Conservation (phyloP, 2,113 vertebrate genomes). For the Myotis davidii region DNA sequence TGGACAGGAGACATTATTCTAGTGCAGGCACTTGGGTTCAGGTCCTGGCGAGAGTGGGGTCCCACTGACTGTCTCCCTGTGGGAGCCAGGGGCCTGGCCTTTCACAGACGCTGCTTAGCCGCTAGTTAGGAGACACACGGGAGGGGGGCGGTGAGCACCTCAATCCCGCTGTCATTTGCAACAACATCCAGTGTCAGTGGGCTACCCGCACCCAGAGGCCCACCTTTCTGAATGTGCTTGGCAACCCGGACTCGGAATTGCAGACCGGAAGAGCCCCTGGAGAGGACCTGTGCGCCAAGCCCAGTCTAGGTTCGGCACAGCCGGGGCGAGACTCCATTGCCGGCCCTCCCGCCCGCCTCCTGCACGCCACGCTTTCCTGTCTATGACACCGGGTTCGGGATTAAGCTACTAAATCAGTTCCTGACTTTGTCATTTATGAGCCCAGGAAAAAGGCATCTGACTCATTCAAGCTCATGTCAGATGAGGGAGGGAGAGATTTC, state of each 20-base stretch:
- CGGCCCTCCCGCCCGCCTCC: neutral
- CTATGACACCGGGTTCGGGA: neutral
- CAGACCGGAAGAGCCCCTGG: neutral
- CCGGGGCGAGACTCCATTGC: neutral
- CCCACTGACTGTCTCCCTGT: neutral
- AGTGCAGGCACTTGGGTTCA: neutral
- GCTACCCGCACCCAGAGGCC: neutral
- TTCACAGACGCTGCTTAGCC: neutral
- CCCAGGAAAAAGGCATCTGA: slow-evolving; percentile 19
- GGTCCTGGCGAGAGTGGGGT: neutral
- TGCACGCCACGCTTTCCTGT: neutral
- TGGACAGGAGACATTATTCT: neutral
- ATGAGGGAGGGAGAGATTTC: slow-evolving; percentile 12
- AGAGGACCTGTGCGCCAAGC: neutral
- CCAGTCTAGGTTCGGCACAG: neutral
- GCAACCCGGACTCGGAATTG: neutral
- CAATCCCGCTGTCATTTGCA: neutral
- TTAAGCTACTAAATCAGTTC: slow-evolving; percentile 44
- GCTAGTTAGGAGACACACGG: neutral
- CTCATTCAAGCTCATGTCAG: slow-evolving; percentile 42
- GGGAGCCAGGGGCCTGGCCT: neutral
- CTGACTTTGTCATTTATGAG: neutral
- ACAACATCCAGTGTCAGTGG: neutral
- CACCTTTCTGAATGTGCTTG: neutral
- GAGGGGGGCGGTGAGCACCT: neutral